These are phyloP conservation scores for Tiaroga cobitis DNA, from an alignment of 2,797 vertebrate species.

Conservation along the genomic window DNA sequence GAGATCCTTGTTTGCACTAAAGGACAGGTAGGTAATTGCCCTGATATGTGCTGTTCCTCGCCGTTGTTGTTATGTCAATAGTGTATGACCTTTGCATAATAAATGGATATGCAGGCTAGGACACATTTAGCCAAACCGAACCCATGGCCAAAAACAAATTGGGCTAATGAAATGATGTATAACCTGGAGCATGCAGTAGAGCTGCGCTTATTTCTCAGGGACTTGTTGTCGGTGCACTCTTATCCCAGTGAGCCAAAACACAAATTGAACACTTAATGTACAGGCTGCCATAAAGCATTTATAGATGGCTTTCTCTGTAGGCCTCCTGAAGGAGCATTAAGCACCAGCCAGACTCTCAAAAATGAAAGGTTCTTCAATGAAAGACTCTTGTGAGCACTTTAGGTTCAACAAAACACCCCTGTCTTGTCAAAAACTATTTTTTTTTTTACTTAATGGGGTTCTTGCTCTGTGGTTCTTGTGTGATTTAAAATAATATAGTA, in stretches of 20 bases:
- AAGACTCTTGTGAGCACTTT: background rate
- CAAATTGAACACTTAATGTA: slow-evolving; percentile 55
- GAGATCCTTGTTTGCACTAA: slow-evolving; percentile 72
- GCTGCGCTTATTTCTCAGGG: slow-evolving; percentile 44
- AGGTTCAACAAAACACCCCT: background rate
- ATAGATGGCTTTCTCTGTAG: slow-evolving; percentile 47
- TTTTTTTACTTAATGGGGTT: background rate
- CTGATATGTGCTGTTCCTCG: slow-evolving; percentile 62
- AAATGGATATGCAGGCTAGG: slow-evolving; percentile 50
- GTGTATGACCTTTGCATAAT: slow-evolving; percentile 61
- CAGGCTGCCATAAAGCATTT: slow-evolving; percentile 33
- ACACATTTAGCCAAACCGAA: slow-evolving; percentile 49
- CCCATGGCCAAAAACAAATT: slow-evolving; percentile 60
- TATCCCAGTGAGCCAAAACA: slow-evolving; percentile 41
- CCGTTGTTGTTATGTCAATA: slow-evolving; percentile 59
- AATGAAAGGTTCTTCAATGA: background rate
- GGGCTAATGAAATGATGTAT: slow-evolving; percentile 60
- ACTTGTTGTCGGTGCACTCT: slow-evolving; percentile 43
- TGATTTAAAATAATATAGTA: background rate
- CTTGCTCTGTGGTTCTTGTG: background rate
- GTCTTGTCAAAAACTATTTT: background rate
- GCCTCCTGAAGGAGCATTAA: slow-evolving; percentile 47
- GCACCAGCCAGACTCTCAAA: slow-evolving; percentile 11
- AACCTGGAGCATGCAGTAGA: slow-evolving; percentile 33
- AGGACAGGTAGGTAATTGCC: slow-evolving; percentile 78